Base-by-base conservation (phyloP, 2,113 vertebrate species). In the Laterallus jamaicensis region DNA sequence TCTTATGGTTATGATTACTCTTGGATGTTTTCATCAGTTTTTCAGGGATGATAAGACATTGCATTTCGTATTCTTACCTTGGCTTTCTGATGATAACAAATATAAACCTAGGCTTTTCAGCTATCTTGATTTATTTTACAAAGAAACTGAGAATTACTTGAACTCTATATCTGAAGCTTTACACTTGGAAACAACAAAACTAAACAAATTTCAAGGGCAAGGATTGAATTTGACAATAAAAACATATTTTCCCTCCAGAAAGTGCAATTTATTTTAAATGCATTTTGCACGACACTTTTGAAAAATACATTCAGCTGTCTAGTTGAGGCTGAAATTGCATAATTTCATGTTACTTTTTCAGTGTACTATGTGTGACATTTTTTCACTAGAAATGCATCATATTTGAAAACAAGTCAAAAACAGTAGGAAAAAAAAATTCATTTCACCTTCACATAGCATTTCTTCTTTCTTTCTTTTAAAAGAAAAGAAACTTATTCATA, bases 281-380 rank as follows among this genome's bases (percentile, higher is more conserved):
- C 3, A 79, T 82, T 92, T 95, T 78, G 22, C 66, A 69, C 82
- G 39, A 55, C 54, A 84, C 16, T 82, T 89, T 85, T 56, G 69
- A 93, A 83, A 92, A 95, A 52, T 79, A 15, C 11, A 42, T 89
- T 94, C 1, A 2, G 10, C 49, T 91, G 77, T 93, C 88, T 92
- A 77, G 24, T 50, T 94, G 82, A 94, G 82, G 40, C 9, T 85
- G 54, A 93, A 95, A 91, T 76, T 67, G 25, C 58, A 69, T 82
- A 91, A 95, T 92, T 91, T 78, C 18, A 17, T 79, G 66, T 87
- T 87, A 44, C 3, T 35, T 82, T 78, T 92, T 80, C 19, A n/a
- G 19, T 76, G 26, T 44, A 68, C 9, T 75, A 0, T 64, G 31
- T 63, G 50, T 84, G 86, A 79, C 44, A 87, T 82, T 87, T 92